Evolutionary conservation across 92 coral and sea anemone genomes (phyloP), one percentile per base, ranked within the genome.

Genomic region (Muricea muricata): DNA sequence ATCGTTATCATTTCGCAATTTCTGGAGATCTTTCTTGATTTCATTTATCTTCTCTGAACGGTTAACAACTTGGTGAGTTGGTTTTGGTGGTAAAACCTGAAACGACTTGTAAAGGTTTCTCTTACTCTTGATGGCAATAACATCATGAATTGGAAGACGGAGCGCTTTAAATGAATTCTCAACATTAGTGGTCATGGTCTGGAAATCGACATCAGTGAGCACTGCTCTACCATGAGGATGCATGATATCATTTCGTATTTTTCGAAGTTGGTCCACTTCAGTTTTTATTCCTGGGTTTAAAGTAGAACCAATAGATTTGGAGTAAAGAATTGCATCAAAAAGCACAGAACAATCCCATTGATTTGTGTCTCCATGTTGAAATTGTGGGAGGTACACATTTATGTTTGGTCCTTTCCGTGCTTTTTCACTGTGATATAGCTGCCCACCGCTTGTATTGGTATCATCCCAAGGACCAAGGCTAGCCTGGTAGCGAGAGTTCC

Each of bases 341-440:
- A 89, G 66, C 73, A 68, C 65, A 6, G 91, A 81, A 61, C 88
- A 67, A 37, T 87, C 93, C 93, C 93, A 90, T 15, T 90, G 86
- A 4, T 39, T 65, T 32, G 75, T 75, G 50, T 83, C 80, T 18
- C 93, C 93, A 21, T 83, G 24, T 9, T 15, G 65, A 67, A 86
- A 86, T 4, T 42, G 18, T 2, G 92, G 2, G 9, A 81, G 82
- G 66, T n/a, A 35, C 17, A 41, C 60, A 11, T 32, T 63, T 11
- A 10, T 63, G 14, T 63, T 73, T 60, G 73, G 79, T 42, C 75
- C 54, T 7, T 65, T 75, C n/a, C 50, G 78, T 26, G 6, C 14
- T 33, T 70, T 24, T 60, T 89, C 82, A 42, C 21, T 5, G 12
- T 55, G 21, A 55, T 3, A 55, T n/a, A 90, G 82, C 0, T 87